A percentile compares a stretch with the other conserved stretches of the same genome.
phyloP scores from a whole-genome alignment of 2,797 vertebrate species.

The Hippocampus kuda region DNA sequence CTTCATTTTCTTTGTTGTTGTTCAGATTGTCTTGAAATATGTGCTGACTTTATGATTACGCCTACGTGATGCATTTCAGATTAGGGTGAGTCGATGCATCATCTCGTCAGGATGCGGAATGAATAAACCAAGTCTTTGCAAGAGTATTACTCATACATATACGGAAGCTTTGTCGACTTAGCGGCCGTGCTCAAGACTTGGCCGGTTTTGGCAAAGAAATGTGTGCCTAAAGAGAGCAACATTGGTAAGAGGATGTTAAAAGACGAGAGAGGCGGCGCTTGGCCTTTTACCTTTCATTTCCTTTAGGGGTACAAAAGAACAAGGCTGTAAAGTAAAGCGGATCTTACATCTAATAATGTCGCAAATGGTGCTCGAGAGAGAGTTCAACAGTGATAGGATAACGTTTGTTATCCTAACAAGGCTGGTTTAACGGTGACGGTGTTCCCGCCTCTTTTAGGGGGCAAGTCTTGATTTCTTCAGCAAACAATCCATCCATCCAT shows the following conservation, averaged over 20 bases:
- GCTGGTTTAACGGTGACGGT: background rate
- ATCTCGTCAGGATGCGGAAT: background rate
- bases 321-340: conserved; percentile 10
- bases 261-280: conserved; percentile 8
- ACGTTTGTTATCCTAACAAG: background rate
- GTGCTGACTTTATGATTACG: background rate
- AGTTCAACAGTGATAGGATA: background rate
- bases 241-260: conserved; percentile 6
- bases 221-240: conserved; percentile 1
- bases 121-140: background rate
- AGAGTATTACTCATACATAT: background rate
- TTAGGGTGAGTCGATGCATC: background rate
- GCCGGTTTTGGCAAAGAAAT: conserved; percentile 9
- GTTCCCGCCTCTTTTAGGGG: background rate
- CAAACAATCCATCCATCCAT: background rate
- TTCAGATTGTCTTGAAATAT: background rate
- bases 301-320: conserved; percentile 33
- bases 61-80: background rate
- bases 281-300: conserved; percentile 41
- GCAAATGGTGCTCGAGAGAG: background rate
- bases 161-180: conserved; percentile 1
- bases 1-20: no score
- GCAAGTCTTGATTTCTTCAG: background rate
- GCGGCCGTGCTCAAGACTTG: conserved; percentile 9
- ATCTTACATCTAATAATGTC: background rate